Conservation (phyloP, 2,888 invertebrate genomes). For the Drosophila nr. medialis region DNA sequence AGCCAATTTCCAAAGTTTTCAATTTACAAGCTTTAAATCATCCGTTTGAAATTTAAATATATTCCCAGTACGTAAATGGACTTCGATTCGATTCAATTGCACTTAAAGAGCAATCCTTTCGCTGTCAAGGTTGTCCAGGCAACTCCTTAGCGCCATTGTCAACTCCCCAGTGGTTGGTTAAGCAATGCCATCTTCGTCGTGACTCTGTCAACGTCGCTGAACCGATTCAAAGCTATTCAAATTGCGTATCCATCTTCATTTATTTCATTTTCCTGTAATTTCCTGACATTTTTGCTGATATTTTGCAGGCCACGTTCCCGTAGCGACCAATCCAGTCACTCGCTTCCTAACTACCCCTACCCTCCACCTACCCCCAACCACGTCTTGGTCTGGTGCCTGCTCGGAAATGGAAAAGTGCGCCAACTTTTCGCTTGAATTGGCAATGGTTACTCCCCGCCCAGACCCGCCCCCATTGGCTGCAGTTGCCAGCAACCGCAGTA, state of each 20-base stretch:
- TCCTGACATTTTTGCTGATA: conserved; percentile 76
- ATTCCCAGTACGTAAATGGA: neutral
- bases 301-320: conserved; percentile 39
- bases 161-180: neutral
- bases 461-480: conserved; percentile 16
- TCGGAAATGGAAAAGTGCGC: conserved; percentile 79
- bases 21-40: neutral
- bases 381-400: conserved; percentile 52
- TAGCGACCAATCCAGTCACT: conserved; percentile 20
- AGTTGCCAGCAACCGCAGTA: conserved; percentile 34
- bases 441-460: conserved; percentile 67
- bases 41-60: neutral
- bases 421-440: conserved; percentile 78
- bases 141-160: conserved; percentile 9
- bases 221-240: conserved; percentile 74
- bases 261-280: conserved; percentile 80
- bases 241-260: conserved; percentile 80
- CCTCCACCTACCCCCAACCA: neutral
- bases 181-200: conserved; percentile 6
- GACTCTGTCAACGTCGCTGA: conserved; percentile 60
- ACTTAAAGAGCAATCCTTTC: conserved; percentile 3
- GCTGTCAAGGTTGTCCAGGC: conserved; percentile 2
- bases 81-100: conserved; percentile 19
- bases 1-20: neutral
- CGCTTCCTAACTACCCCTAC: neutral